Evolutionary conservation across 2,797 vertebrate genomes (phyloP).

Genomic region (Threskiornis aethiopicus): DNA sequence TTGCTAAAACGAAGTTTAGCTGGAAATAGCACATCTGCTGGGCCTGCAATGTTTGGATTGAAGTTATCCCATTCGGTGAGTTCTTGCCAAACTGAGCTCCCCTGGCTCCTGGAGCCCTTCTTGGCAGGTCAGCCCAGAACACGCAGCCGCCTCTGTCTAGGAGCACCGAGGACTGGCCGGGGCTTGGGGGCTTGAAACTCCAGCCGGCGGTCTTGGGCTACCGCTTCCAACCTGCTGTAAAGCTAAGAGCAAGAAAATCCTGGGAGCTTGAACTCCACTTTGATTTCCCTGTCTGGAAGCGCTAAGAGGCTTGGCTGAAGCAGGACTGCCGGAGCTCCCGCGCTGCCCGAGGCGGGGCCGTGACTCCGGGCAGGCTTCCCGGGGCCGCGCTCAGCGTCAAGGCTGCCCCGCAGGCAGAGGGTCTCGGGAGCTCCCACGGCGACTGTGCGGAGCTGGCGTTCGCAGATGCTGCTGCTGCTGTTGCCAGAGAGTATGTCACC

Average conservation of each 20-base stretch:
- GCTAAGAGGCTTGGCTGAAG: background rate
- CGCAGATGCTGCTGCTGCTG: background rate
- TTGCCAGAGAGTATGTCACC: background rate
- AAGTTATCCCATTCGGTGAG: background rate
- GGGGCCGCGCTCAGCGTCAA: background rate
- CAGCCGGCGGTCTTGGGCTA: background rate
- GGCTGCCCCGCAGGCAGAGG: background rate
- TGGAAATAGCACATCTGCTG: background rate
- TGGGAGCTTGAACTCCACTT: background rate
- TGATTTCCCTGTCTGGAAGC: background rate
- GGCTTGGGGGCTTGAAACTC: background rate
- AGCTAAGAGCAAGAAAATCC: background rate
- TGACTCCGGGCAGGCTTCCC: background rate
- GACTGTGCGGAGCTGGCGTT: background rate
- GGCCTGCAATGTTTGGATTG: background rate
- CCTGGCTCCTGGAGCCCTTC: background rate
- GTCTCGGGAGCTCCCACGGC: background rate
- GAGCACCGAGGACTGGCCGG: background rate
- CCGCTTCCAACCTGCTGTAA: background rate
- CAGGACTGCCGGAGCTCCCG: background rate
- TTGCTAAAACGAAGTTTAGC: background rate
- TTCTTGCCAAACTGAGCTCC: background rate
- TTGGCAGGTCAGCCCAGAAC: background rate
- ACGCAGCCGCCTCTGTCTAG: background rate
- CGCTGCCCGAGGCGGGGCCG: background rate